Evolutionary conservation across 2,113 vertebrate species (phyloP).

Genomic region (Dasyurus viverrinus): DNA sequence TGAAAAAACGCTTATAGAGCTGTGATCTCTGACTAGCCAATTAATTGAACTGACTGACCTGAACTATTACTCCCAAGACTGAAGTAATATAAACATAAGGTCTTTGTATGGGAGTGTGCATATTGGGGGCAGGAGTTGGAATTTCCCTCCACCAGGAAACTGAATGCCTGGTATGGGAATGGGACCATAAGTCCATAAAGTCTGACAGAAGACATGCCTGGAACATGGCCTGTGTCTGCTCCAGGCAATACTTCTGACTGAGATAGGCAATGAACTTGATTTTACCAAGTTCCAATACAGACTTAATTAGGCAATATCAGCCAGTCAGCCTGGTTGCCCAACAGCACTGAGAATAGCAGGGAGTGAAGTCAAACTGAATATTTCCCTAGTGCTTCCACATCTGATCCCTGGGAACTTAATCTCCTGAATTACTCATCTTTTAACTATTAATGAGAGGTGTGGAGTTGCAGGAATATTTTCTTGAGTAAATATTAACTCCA

Average conservation of each 20-base stretch:
- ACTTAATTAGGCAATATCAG: not conserved
- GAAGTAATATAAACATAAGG: not conserved
- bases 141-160: not conserved
- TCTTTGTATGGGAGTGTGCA: no score
- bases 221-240: not conserved
- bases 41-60: not conserved
- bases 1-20: not conserved
- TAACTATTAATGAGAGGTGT: no score
- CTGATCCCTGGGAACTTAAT: no score
- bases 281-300: not conserved
- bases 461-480: no score
- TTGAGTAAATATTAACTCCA: no score
- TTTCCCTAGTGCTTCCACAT: no score
- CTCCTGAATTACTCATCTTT: no score
- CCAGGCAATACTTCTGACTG: not conserved
- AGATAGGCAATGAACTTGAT: not conserved
- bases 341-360: not conserved
- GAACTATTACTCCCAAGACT: not conserved
- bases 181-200: not conserved
- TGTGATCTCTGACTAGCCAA: not conserved
- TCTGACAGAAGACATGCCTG: not conserved
- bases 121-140: not conserved
- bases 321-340: not conserved
- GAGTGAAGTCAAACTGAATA: no score
- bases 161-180: not conserved